Evolutionary conservation across 1,140 invertebrate genomes (phyloP).

Genomic region (Bombus superbus): DNA sequence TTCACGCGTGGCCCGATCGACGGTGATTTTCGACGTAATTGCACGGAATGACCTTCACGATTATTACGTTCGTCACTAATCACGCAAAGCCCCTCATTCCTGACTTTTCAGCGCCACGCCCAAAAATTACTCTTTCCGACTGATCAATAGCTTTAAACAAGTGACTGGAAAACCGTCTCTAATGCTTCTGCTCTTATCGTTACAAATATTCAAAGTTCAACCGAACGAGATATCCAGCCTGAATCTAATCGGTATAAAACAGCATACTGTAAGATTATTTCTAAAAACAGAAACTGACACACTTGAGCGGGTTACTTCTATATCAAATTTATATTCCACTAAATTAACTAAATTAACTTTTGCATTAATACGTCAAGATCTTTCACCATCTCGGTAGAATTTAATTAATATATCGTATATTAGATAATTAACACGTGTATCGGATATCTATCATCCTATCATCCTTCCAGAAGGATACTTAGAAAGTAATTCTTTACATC

Average conservation of each 20-base stretch:
- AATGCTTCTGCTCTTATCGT: neutral
- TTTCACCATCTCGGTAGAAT: too few relatives aligned
- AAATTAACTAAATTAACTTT: neutral
- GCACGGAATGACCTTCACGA: constrained; percentile 71
- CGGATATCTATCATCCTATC: too few relatives aligned
- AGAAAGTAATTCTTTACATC: too few relatives aligned
- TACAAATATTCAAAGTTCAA: neutral
- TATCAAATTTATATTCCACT: neutral
- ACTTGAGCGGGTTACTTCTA: neutral
- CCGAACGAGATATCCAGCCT: too few relatives aligned
- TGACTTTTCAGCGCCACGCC: constrained; percentile 68
- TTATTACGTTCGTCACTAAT: constrained; percentile 71
- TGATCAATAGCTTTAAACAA: constrained; percentile 64
- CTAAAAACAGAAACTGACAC: neutral
- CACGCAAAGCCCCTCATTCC: constrained; percentile 61
- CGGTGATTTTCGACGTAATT: constrained; percentile 61
- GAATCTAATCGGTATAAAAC: neutral
- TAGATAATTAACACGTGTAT: too few relatives aligned
- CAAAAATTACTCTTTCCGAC: constrained; percentile 66
- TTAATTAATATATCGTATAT: too few relatives aligned
- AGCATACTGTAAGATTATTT: neutral
- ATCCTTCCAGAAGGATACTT: too few relatives aligned
- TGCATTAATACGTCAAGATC: too few relatives aligned
- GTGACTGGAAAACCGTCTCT: neutral
- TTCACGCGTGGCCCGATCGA: constrained; percentile 57